These are phyloP conservation scores for Synodontis membranacea DNA, from an alignment of 2,113 vertebrate species.

Conservation along the genomic window DNA sequence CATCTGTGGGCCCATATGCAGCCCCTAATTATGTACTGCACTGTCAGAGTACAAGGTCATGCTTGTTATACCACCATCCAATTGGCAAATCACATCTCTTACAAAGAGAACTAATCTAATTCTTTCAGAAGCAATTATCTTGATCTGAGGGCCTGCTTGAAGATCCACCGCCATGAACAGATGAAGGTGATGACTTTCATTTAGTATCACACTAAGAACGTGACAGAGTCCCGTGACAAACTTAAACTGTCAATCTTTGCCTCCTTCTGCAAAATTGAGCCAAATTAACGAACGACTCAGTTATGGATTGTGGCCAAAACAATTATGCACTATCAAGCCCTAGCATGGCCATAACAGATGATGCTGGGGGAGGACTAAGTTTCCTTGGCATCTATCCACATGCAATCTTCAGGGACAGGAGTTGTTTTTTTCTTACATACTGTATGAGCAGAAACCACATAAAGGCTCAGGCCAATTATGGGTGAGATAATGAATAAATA, in stretches of 20 bases:
- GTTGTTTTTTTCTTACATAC: background rate
- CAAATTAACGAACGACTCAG: constrained; percentile 68
- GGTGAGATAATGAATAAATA: constrained; percentile 13
- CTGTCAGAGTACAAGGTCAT: constrained; percentile 67
- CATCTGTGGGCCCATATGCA: constrained; percentile 56
- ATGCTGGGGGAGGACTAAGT: constrained; percentile 58
- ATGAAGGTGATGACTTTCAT: constrained; percentile 69
- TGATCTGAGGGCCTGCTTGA: constrained; percentile 61
- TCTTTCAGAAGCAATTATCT: constrained; percentile 77
- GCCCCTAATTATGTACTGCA: constrained; percentile 67
- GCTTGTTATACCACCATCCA: constrained; percentile 66
- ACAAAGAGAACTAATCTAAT: constrained; percentile 74
- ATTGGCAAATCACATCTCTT: constrained; percentile 67
- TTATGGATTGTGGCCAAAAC: constrained; percentile 68
- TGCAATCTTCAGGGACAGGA: constrained; percentile 4
- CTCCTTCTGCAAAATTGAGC: constrained; percentile 73
- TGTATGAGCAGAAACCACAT: background rate
- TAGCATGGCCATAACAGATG: constrained; percentile 62
- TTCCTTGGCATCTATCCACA: constrained; percentile 36
- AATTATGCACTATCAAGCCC: constrained; percentile 55
- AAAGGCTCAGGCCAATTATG: background rate
- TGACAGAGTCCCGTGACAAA: constrained; percentile 66
- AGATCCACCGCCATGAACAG: constrained; percentile 58
- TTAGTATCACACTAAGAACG: constrained; percentile 54
- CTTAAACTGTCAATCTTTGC: constrained; percentile 75